Evolutionary conservation across 2,113 vertebrate species (phyloP).

Genomic region (Neoarius graeffei): DNA sequence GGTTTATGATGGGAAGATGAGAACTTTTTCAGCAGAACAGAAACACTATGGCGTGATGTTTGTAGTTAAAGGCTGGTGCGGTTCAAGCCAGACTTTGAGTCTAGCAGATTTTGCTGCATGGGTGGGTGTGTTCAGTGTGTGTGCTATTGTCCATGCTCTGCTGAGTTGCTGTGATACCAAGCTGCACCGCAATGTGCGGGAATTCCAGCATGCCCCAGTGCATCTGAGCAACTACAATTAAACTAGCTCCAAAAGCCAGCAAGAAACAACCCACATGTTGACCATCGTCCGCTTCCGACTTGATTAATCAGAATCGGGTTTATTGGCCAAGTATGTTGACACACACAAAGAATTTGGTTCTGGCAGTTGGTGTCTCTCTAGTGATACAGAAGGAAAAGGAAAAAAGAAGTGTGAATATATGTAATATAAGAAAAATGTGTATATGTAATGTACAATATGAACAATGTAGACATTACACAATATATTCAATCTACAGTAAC

Average conservation of each 20-base stretch:
- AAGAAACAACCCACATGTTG: conserved; percentile 40
- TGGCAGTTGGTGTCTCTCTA: too few species aligned
- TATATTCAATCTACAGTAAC: too few species aligned
- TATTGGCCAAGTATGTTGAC: too few species aligned
- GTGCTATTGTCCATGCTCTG: conserved; percentile 66
- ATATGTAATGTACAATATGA: too few species aligned
- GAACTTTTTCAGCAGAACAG: background rate
- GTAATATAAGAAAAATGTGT: too few species aligned
- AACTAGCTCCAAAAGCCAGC: conserved; percentile 53
- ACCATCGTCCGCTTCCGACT: background rate
- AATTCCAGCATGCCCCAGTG: conserved; percentile 61
- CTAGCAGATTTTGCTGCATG: background rate
- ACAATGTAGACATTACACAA: too few species aligned
- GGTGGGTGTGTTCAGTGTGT: background rate
- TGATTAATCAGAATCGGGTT: background rate
- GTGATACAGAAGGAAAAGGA: too few species aligned
- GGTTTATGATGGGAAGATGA: background rate
- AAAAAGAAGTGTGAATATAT: too few species aligned
- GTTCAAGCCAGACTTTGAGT: background rate
- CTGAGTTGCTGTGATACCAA: conserved; percentile 65
- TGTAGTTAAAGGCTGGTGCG: background rate
- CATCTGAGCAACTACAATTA: conserved; percentile 50
- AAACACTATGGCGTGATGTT: too few species aligned
- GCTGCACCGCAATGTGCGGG: conserved; percentile 65
- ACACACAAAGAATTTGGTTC: too few species aligned